These are phyloP conservation scores for Hydraecia micacea DNA, from an alignment of 2,888 invertebrate species.

Conservation along the genomic window DNA sequence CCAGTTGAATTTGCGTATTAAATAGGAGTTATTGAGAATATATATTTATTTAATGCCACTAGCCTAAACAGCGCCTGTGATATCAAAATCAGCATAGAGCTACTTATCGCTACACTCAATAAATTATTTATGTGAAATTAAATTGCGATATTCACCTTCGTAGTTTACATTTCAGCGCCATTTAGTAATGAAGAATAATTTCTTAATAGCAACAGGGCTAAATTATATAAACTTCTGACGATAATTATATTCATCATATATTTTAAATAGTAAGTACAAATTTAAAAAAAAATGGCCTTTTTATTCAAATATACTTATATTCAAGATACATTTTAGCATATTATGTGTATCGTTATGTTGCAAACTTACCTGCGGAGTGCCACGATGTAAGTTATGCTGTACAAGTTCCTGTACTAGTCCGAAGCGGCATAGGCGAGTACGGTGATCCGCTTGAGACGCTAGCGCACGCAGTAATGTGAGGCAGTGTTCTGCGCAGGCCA, in stretches of 20 bases:
- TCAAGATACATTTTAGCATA: neutral
- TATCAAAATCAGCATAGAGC: too few species aligned
- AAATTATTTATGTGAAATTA: too few species aligned
- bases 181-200: neutral
- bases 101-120: too few species aligned
- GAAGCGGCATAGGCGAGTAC: constrained; percentile 94
- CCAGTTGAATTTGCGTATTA: too few species aligned
- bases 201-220: neutral
- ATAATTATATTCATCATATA: neutral
- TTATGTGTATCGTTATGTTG: neutral
- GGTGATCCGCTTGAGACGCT: constrained; percentile 94
- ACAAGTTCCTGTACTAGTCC: constrained; percentile 97
- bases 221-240: neutral
- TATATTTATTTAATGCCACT: too few species aligned
- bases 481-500: constrained; percentile 98
- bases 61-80: too few species aligned
- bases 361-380: constrained; percentile 91
- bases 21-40: too few species aligned
- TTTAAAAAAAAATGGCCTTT: too few species aligned
- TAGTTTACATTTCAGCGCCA: neutral
- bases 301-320: too few species aligned
- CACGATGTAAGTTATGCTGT: constrained; percentile 96
- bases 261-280: too few species aligned
- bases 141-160: too few species aligned
- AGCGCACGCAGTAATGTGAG: constrained; percentile 97